Conservation (phyloP, 2,797 vertebrate genomes). For the Halcyon leucocephala region DNA sequence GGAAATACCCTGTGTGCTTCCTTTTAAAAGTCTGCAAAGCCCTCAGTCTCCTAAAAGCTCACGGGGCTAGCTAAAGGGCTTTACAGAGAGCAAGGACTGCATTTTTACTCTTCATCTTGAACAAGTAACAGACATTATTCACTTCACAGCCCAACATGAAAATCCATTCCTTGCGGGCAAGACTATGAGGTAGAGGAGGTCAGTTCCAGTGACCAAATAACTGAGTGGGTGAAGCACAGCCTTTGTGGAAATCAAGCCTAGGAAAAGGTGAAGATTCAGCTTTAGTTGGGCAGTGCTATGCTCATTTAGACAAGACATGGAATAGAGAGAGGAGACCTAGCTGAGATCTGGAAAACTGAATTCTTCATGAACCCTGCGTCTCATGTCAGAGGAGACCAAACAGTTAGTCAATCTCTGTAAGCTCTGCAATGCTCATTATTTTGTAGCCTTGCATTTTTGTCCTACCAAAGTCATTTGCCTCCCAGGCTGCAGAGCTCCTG, state of each 20-base stretch:
- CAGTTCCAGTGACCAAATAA: not conserved
- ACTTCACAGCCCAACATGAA: not conserved
- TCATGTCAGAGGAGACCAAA: not conserved
- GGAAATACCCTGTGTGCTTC: not conserved
- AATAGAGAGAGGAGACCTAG: not conserved
- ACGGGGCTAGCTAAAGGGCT: not conserved
- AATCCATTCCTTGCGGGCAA: not conserved
- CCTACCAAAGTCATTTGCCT: not conserved
- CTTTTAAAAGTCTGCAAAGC: not conserved
- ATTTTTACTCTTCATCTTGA: not conserved
- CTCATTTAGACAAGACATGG: not conserved
- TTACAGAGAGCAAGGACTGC: not conserved
- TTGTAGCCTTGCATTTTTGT: not conserved
- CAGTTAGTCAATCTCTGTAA: not conserved
- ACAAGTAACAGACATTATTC: rapidly evolving
- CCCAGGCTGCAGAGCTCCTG: not conserved
- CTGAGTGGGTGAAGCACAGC: rapidly evolving
- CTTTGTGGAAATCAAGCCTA: not conserved
- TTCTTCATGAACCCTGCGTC: not conserved
- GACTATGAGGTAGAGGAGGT: not conserved
- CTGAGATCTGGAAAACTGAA: not conserved
- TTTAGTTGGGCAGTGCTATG: rapidly evolving
- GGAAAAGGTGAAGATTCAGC: not conserved
- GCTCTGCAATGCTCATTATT: not conserved
- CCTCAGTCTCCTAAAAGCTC: not conserved